These are phyloP conservation scores for Kryptolebias ocellatus DNA, from an alignment of 2,797 vertebrate genomes.

Conservation along the genomic window DNA sequence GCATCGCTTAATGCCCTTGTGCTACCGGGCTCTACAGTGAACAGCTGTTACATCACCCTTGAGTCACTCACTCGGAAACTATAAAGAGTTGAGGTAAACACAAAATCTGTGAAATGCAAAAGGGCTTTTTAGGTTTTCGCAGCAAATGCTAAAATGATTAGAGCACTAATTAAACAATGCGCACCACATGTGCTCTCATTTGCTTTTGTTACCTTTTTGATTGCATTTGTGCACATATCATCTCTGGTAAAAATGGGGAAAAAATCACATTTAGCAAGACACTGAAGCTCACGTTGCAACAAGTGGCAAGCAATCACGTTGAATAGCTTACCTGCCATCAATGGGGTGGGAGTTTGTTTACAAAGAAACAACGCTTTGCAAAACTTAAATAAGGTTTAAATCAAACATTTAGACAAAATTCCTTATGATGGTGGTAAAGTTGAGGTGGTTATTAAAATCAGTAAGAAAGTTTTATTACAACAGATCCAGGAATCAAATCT, in stretches of 20 bases:
- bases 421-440: too few species aligned
- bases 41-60: slow-evolving; percentile 73
- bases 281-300: background rate
- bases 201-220: slow-evolving; percentile 20
- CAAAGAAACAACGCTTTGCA: background rate
- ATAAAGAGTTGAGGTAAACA: slow-evolving; percentile 65
- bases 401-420: too few species aligned
- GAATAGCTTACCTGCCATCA: too few species aligned
- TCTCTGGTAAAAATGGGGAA: slow-evolving; percentile 13
- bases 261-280: background rate
- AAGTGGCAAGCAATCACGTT: background rate
- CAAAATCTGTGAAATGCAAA: slow-evolving; percentile 58
- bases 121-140: slow-evolving; percentile 33
- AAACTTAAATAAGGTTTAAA: background rate
- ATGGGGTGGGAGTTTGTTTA: background rate
- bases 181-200: slow-evolving; percentile 15
- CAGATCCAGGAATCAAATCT: background rate
- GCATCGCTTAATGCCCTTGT: slow-evolving; percentile 53
- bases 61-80: slow-evolving; percentile 66
- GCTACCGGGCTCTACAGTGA: slow-evolving; percentile 66
- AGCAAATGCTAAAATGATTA: slow-evolving; percentile 47
- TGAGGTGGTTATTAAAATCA: background rate
- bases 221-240: slow-evolving; percentile 29
- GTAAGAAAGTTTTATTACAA: too few species aligned
- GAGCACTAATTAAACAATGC: slow-evolving; percentile 11